These are phyloP conservation scores for Herpetotheres cachinnans DNA, from an alignment of 2,113 vertebrate genomes.

Conservation along the genomic window DNA sequence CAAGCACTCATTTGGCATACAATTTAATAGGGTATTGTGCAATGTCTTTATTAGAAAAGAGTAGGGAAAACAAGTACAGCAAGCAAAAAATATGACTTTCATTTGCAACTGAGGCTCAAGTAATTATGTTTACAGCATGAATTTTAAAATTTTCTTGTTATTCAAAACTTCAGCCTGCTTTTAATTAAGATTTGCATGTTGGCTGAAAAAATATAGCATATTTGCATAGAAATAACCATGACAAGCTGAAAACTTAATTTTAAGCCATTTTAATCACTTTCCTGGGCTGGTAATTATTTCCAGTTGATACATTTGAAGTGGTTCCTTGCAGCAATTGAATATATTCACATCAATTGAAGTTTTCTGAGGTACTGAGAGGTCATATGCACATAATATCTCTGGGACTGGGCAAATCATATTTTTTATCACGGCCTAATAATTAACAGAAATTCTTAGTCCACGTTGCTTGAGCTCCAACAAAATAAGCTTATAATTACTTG, in stretches of 20 bases:
- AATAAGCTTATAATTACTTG: conserved; percentile 73
- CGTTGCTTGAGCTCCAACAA: conserved; percentile 46
- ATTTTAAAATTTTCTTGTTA: conserved; percentile 64
- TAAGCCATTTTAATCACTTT: conserved; percentile 75
- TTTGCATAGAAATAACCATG: conserved; percentile 76
- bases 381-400: background rate
- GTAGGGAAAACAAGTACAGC: background rate
- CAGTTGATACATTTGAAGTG: conserved; percentile 57
- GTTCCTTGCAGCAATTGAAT: conserved; percentile 59
- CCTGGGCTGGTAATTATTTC: conserved; percentile 67
- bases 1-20: background rate
- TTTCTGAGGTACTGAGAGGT: conserved; percentile 28
- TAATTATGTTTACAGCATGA: conserved; percentile 58
- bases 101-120: conserved; percentile 44
- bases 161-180: conserved; percentile 60
- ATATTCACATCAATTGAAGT: conserved; percentile 37
- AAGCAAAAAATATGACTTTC: conserved; percentile 55
- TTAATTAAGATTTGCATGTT: conserved; percentile 67
- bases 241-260: conserved; percentile 71
- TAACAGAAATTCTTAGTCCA: conserved; percentile 68
- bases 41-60: conserved; percentile 16
- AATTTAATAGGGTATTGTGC: background rate
- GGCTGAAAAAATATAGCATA: conserved; percentile 54
- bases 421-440: conserved; percentile 68
- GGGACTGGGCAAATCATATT: conserved; percentile 20